Evolutionary conservation across 1,140 invertebrate species (phyloP), one percentile per base, ranked within the genome.

Genomic region (Leptinotarsa texana): DNA sequence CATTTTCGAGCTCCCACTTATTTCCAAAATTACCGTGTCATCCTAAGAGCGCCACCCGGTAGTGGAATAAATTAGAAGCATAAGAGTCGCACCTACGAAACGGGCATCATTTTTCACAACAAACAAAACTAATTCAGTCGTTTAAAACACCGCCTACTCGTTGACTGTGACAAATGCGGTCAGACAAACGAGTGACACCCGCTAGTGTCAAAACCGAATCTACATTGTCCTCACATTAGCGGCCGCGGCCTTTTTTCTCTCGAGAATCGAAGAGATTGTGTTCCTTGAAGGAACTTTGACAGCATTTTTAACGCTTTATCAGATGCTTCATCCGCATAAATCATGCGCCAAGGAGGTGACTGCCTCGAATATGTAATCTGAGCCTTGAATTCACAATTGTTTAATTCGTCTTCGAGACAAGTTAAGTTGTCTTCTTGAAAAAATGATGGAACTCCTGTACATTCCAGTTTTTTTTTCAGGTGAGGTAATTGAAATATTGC

Each of bases 111-210:
- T 57, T 57, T 57, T 18, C 15, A 57, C 15, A 57, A 57, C n/a
- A 8, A 57, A 57, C 51, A 57, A 57, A 57, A 57, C 51, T 57
- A 57, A 57, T 57, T 57, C 51, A 57, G 51, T 57, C 51, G 51
- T 57, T 57, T 15, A 57, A 57, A 17, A 17, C n/a, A 18, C 51
- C 51, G 51, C 51, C 51, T n/a, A 57, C 51, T 15, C 51, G 15
- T 6, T 57, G 51, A 57, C 51, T 18, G 17, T 57, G n/a, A 57
- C 51, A 57, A 57, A 57, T 57, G n/a, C n/a, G 51, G 15, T 57
- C 51, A 57, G 51, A 57, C 51, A 57, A 57, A 57, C 51, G 8
- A 57, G 51, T 57, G 51, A 57, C 51, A 57, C 51, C 51, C 51
- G 51, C 51, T n/a, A 57, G 51, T 57, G 51, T 57, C 51, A 57